Evolutionary conservation across 2,888 invertebrate genomes (phyloP).

Genomic region (Orthosia cruda): DNA sequence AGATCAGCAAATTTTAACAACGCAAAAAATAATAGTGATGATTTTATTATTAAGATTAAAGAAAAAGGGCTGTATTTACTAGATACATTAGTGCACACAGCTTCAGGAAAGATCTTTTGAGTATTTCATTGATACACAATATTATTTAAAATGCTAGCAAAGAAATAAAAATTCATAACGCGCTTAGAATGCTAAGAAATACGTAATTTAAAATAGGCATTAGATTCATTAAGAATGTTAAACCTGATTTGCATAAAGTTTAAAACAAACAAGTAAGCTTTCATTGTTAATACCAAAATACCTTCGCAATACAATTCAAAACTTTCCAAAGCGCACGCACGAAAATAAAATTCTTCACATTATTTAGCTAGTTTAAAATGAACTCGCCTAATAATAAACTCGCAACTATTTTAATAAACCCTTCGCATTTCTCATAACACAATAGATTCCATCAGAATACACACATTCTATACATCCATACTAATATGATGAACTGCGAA

Average conservation of each 20-base stretch:
- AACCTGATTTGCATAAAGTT: not conserved
- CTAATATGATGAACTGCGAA: too few species aligned
- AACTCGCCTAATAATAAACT: conserved; percentile 48
- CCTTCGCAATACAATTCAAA: conserved; percentile 11
- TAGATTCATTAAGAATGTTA: too few species aligned
- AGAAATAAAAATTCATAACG: too few species aligned
- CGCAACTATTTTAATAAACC: conserved; percentile 58
- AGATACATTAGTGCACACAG: not conserved
- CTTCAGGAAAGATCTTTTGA: not conserved
- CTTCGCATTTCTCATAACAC: conserved; percentile 38
- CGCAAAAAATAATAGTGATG: not conserved
- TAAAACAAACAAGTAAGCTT: not conserved
- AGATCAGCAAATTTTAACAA: too few species aligned
- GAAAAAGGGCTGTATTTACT: not conserved
- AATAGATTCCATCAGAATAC: conserved; percentile 38
- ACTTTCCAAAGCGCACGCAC: conserved; percentile 13
- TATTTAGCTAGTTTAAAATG: conserved; percentile 10
- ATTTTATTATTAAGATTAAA: not conserved
- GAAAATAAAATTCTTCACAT: conserved; percentile 17
- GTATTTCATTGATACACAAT: not conserved
- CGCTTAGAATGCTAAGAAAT: too few species aligned
- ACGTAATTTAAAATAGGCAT: not conserved
- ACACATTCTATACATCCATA: not conserved
- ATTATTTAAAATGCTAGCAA: not conserved
- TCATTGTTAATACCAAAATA: conserved; percentile 14